A percentile compares a stretch with the other conserved stretches of the same genome.
Evolutionary conservation across 2,888 invertebrate genomes (phyloP).

Genomic region (Cepaea hortensis): DNA sequence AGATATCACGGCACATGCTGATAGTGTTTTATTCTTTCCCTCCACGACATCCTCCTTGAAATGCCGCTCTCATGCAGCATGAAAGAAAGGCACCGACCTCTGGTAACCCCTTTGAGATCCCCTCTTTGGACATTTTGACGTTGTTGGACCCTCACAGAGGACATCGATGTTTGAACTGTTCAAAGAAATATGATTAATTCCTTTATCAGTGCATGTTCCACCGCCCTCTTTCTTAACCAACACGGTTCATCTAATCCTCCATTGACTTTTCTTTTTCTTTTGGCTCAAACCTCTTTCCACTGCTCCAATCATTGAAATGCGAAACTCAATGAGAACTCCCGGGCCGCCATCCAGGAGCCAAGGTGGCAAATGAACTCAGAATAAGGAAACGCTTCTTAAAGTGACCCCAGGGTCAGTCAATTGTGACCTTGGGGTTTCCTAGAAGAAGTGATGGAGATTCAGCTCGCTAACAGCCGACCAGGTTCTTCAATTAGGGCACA

Average conservation of each 20-base stretch:
- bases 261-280: neutral
- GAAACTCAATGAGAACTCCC: neutral
- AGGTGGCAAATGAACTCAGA: conserved; percentile 14
- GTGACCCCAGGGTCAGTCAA: conserved; percentile 37
- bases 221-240: conserved; percentile 6
- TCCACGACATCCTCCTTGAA: conserved; percentile 2
- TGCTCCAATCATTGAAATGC: conserved; percentile 44
- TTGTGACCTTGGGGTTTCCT: conserved; percentile 44
- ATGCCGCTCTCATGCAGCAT: neutral
- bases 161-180: conserved; percentile 8
- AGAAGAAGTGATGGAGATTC: conserved; percentile 10
- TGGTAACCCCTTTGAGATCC: neutral
- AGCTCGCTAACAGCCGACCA: conserved; percentile 26
- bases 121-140: too few relatives aligned
- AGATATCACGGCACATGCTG: neutral
- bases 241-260: conserved; percentile 37
- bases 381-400: conserved; percentile 39
- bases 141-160: neutral
- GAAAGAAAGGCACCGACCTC: neutral
- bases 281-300: conserved; percentile 15
- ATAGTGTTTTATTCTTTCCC: neutral
- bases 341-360: conserved; percentile 17
- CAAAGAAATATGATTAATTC: conserved; percentile 42
- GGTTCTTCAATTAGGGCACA: conserved; percentile 44
- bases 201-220: conserved; percentile 37